These are phyloP conservation scores for Oryzias javanicus DNA, from an alignment of 2,113 vertebrate genomes.

Conservation along the genomic window DNA sequence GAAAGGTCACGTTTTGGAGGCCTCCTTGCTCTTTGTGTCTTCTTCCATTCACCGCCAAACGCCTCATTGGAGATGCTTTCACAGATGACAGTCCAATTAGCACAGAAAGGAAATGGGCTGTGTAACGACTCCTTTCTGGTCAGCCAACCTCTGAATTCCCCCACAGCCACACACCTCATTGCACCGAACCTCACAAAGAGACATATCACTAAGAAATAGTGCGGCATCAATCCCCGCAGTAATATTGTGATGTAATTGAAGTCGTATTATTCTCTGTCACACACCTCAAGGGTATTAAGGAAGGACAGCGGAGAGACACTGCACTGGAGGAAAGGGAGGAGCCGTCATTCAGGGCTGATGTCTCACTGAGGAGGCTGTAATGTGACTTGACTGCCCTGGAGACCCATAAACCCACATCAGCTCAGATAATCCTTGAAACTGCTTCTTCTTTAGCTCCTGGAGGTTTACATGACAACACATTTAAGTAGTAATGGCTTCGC, in stretches of 20 bases:
- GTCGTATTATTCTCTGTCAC: conserved; percentile 20
- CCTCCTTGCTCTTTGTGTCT: conserved; percentile 15
- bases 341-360: conserved; percentile 23
- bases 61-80: conserved; percentile 54
- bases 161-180: conserved; percentile 26
- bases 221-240: conserved; percentile 42
- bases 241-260: conserved; percentile 25
- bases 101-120: conserved; percentile 59
- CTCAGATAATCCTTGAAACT: conserved; percentile 2
- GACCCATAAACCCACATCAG: conserved; percentile 12
- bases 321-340: conserved; percentile 12
- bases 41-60: conserved; percentile 20
- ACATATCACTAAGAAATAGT: conserved; percentile 45
- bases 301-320: conserved; percentile 7
- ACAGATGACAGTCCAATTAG: conserved; percentile 72
- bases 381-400: conserved; percentile 32
- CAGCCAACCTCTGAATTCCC: conserved; percentile 40
- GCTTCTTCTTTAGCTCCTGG: neutral
- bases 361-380: conserved; percentile 30
- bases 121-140: conserved; percentile 62
- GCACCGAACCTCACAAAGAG: conserved; percentile 38
- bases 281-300: conserved; percentile 5
- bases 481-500: too few species aligned
- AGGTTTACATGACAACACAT: neutral
- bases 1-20: conserved; percentile 52